Conservation (phyloP, 2,888 invertebrate species). For the Spialia ferax region DNA sequence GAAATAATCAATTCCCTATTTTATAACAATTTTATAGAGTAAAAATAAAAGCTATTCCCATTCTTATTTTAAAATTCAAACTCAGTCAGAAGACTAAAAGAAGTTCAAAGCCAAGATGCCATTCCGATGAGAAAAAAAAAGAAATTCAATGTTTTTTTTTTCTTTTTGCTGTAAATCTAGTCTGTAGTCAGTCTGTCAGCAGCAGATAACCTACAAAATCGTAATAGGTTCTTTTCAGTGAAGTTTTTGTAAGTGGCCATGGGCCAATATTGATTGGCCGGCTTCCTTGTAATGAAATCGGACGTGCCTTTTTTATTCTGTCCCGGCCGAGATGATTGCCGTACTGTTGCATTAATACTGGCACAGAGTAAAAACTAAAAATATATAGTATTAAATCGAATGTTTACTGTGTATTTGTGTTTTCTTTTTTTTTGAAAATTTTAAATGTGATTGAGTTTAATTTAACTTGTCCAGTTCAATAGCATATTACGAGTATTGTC, state of each 20-base stretch:
- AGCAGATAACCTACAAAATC: conserved; percentile 26
- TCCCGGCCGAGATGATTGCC: conserved; percentile 47
- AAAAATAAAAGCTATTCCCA: too few relatives aligned
- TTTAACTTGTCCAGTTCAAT: too few relatives aligned
- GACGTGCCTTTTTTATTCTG: conserved; percentile 46
- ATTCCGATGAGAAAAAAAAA: too few relatives aligned
- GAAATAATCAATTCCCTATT: too few relatives aligned
- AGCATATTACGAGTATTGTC: too few relatives aligned
- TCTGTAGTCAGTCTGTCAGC: conserved; percentile 4
- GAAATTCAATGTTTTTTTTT: background rate
- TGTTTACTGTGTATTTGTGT: too few relatives aligned
- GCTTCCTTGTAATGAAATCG: conserved; percentile 46
- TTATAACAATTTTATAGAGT: too few relatives aligned
- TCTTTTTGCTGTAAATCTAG: background rate
- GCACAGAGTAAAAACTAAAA: conserved; percentile 29
- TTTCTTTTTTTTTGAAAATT: too few relatives aligned
- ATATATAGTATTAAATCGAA: background rate
- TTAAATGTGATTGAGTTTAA: too few relatives aligned
- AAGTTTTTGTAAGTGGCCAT: conserved; percentile 12
- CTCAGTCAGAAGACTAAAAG: background rate
- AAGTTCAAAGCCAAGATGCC: too few relatives aligned
- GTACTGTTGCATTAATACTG: conserved; percentile 41
- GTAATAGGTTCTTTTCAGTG: conserved; percentile 19
- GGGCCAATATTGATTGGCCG: conserved; percentile 35
- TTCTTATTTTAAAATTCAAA: background rate